Evolutionary conservation across 2,113 vertebrate genomes (phyloP).

Genomic region (Sphyrna mokarran): DNA sequence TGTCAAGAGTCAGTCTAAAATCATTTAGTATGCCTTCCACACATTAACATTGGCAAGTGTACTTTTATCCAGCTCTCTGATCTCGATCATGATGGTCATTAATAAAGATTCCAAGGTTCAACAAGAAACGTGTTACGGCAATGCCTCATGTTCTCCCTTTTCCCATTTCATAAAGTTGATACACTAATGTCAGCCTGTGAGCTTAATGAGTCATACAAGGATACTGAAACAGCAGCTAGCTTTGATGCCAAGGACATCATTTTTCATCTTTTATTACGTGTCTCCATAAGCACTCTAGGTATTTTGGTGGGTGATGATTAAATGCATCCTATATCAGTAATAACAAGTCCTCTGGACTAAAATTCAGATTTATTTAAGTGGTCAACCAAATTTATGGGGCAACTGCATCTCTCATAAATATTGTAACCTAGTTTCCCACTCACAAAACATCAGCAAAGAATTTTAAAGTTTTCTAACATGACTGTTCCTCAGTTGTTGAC

Average conservation of each 20-base stretch:
- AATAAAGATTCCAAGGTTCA: background rate
- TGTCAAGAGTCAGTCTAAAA: background rate
- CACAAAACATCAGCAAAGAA: background rate
- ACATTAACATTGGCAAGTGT: background rate
- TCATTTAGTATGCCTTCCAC: background rate
- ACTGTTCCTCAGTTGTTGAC: background rate
- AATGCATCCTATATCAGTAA: background rate
- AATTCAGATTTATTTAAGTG: background rate
- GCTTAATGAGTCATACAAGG: slow-evolving; percentile 17
- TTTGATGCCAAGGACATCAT: background rate
- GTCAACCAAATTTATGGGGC: background rate
- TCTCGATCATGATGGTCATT: background rate
- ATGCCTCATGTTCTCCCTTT: background rate
- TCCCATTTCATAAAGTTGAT: background rate
- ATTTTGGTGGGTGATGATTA: background rate
- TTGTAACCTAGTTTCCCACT: background rate
- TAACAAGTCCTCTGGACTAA: too few relatives aligned
- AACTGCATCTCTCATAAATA: background rate
- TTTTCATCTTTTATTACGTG: slow-evolving; percentile 21
- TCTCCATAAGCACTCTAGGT: background rate
- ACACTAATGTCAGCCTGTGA: background rate
- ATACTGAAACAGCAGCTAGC: background rate
- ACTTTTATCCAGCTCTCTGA: background rate
- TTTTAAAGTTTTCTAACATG: background rate
- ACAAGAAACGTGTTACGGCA: background rate